Percentiles rank a stretch among this genome's conserved stretches.
These are phyloP conservation scores for Arvicanthis niloticus DNA, from an alignment of 2,113 vertebrate species.

Conservation along the genomic window DNA sequence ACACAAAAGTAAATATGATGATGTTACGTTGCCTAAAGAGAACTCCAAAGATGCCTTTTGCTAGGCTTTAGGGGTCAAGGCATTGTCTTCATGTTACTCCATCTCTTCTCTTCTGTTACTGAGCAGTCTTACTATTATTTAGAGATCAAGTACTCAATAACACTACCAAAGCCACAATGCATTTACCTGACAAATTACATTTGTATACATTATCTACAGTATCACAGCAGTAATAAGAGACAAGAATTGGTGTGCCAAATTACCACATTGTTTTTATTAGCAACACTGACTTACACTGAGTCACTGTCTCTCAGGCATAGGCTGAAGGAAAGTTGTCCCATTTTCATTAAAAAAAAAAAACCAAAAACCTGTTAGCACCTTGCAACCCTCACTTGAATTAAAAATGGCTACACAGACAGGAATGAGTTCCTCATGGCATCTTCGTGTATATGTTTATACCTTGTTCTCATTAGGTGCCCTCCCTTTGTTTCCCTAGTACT, in stretches of 20 bases:
- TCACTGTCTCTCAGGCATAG: conserved; percentile 1
- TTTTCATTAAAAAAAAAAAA: not conserved
- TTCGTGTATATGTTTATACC: too few species aligned
- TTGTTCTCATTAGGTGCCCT: not conserved
- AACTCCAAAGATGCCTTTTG: not conserved
- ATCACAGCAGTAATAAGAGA: not conserved
- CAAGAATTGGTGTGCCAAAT: not conserved
- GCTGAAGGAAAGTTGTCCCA: not conserved
- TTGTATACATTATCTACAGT: not conserved
- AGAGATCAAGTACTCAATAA: not conserved
- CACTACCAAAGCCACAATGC: not conserved
- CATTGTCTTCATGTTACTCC: not conserved
- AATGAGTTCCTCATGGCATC: not conserved
- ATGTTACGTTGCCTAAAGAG: not conserved
- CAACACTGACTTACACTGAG: conserved; percentile 40
- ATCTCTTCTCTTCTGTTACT: not conserved
- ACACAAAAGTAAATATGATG: not conserved
- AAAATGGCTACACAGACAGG: not conserved
- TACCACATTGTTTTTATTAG: not conserved
- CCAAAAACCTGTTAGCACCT: not conserved
- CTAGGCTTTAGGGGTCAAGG: not conserved
- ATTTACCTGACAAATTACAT: not conserved
- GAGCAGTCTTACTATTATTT: conserved; percentile 8
- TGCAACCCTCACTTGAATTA: not conserved
- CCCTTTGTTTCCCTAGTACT: not conserved